Evolutionary conservation across 2,113 vertebrate genomes (phyloP).

Genomic region (Nasalis larvatus): DNA sequence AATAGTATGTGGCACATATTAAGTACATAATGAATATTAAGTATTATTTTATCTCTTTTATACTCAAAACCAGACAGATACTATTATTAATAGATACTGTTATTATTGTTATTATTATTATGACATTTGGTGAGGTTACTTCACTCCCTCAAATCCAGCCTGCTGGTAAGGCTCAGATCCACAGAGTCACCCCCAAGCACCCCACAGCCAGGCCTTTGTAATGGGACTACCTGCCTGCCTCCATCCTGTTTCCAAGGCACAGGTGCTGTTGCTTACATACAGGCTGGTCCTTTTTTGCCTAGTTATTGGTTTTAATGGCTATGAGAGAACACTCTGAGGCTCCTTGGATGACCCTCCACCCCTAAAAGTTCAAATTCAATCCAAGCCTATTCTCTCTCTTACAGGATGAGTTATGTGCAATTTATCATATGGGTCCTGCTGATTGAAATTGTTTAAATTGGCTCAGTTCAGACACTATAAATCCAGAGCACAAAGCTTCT

Average conservation of each 20-base stretch:
- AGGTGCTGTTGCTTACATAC: background rate
- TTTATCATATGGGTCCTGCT: constrained; percentile 44
- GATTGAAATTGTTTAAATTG: constrained; percentile 78
- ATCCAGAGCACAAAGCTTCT: constrained; percentile 33
- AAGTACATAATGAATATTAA: background rate
- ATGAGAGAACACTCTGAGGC: background rate
- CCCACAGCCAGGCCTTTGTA: background rate
- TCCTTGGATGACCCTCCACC: background rate
- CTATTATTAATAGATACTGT: background rate
- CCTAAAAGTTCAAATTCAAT: constrained; percentile 34
- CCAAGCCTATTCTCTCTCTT: background rate
- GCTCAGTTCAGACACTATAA: constrained; percentile 34
- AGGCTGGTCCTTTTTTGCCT: background rate
- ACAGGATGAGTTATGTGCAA: constrained; percentile 36
- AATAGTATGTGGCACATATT: background rate
- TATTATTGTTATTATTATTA: background rate
- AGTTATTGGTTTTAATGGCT: background rate
- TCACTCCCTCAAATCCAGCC: background rate
- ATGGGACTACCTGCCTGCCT: background rate
- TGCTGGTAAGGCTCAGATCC: background rate
- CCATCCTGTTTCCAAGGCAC: background rate
- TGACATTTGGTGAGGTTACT: background rate
- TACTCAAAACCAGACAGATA: background rate
- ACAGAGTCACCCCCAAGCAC: background rate
- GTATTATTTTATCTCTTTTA: constrained; percentile 6